phyloP scores from a whole-genome alignment of 1,140 invertebrate species.

The Lasaia peninsularis region DNA sequence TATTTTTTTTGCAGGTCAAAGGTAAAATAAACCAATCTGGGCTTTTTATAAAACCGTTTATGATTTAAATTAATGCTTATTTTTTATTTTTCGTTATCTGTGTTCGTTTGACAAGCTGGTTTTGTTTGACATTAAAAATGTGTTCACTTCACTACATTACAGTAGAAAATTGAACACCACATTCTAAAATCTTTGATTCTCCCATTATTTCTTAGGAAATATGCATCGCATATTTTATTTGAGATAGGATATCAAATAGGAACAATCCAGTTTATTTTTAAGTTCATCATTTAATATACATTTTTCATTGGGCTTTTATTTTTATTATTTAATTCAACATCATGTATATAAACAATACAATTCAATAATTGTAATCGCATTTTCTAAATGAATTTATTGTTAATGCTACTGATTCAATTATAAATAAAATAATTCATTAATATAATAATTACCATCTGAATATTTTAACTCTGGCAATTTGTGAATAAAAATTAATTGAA shows the following conservation, averaged over 20 bases:
- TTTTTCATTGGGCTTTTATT: constrained; percentile 59
- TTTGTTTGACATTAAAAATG: constrained; percentile 9
- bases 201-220: constrained; percentile 20
- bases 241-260: constrained; percentile 20
- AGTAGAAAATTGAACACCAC: constrained; percentile 32
- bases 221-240: constrained; percentile 47
- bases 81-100: not conserved
- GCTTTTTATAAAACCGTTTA: no score
- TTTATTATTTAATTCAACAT: constrained; percentile 32
- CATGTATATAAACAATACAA: constrained; percentile 31
- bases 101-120: constrained; percentile 1
- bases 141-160: constrained; percentile 45
- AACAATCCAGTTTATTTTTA: constrained; percentile 16
- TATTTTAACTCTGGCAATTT: constrained; percentile 38
- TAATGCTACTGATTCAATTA: constrained; percentile 30
- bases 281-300: constrained; percentile 30
- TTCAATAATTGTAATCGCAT: constrained; percentile 40
- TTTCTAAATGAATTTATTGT: constrained; percentile 55
- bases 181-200: constrained; percentile 18
- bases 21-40: no score
- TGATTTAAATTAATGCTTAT: not conserved
- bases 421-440: constrained; percentile 30
- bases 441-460: constrained; percentile 27
- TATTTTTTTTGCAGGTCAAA: no score
- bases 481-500: constrained; percentile 31